Evolutionary conservation across 2,888 invertebrate genomes (phyloP).

Genomic region (Tribolium freemani): DNA sequence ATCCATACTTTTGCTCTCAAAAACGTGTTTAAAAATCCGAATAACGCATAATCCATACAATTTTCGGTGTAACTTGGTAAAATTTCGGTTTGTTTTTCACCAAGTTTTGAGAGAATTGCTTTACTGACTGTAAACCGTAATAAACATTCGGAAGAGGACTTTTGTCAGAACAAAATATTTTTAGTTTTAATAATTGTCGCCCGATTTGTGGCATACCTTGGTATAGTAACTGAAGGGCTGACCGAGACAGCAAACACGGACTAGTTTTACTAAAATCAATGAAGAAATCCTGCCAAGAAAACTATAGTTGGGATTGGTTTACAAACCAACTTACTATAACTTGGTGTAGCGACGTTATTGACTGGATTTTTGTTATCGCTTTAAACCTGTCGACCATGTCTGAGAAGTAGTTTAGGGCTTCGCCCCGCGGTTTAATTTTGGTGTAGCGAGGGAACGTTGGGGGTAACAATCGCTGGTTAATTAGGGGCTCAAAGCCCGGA

Average conservation of each 20-base stretch:
- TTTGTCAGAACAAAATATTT: too few species aligned
- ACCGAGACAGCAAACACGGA: conserved; percentile 93
- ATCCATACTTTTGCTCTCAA: too few species aligned
- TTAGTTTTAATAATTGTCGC: conserved; percentile 54
- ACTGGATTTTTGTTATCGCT: conserved; percentile 85
- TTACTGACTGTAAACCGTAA: too few species aligned
- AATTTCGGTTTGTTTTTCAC: too few species aligned
- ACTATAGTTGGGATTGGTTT: neutral
- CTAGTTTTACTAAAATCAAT: conserved; percentile 90
- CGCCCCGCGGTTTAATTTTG: conserved; percentile 85
- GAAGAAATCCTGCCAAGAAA: conserved; percentile 84
- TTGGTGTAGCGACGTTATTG: conserved; percentile 83
- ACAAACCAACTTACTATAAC: conserved; percentile 76
- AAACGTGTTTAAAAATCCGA: too few species aligned
- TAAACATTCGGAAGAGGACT: too few species aligned
- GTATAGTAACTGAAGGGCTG: conserved; percentile 88
- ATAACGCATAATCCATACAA: too few species aligned
- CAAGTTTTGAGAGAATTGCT: too few species aligned
- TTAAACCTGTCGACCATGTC: conserved; percentile 86
- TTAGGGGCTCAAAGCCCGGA: conserved; percentile 96
- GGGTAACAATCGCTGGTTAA: conserved; percentile 95
- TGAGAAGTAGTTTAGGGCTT: conserved; percentile 86
- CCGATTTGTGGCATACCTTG: conserved; percentile 71
- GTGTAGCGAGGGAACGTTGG: conserved; percentile 98
- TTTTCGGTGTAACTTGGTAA: too few species aligned